Base-by-base conservation (phyloP, 2,888 invertebrate genomes). In the Callyntrura sp. region DNA sequence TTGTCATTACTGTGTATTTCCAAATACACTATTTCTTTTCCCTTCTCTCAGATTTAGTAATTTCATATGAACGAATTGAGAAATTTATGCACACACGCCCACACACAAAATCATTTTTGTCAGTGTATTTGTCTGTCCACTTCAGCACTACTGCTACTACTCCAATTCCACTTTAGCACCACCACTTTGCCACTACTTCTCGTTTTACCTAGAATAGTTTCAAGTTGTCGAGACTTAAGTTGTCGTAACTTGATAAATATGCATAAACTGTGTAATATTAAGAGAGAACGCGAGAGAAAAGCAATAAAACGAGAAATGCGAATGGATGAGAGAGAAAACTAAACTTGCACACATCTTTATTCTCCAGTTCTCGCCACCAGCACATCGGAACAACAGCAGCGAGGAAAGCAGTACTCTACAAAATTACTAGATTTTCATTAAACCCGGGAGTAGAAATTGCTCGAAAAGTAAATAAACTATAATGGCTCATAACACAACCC, bases 351-450 rank as follows among this genome's bases (percentile, higher is more conserved):
- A n/a, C n/a, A n/a, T 25, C 28, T 20, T 28, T 23, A n/a, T 20
- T 48, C 48, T 20, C 73, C 48, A 4, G 12, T 76, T 20, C 14
- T 1, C 9, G 6, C 5, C 6, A 11, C 23, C 62, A 62, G 12
- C 23, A 35, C 8, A 43, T 2, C 35, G 23, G n/a, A 20, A 12
- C 65, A 20, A 20, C 17, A 23, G 23, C 65, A 65, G 60, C 14
- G 23, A 25, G 8, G n/a, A 3, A 35, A 70, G 17, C 70, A 43
- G 70, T 43, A 70, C 20, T 23, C 23, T 51, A 28, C 25, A 45
- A 85, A 85, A 85, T 85, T 76, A 76, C 85, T 76, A 62, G 76
- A 25, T 85, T 85, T 85, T 85, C 85, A 85, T 85, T 85, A 85
- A 85, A 76, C 9, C n/a, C n/a, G n/a, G n/a, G 48, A 20, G 48